Base-by-base conservation (phyloP, 2,113 vertebrate species). In the Dryoscopus gambensis region DNA sequence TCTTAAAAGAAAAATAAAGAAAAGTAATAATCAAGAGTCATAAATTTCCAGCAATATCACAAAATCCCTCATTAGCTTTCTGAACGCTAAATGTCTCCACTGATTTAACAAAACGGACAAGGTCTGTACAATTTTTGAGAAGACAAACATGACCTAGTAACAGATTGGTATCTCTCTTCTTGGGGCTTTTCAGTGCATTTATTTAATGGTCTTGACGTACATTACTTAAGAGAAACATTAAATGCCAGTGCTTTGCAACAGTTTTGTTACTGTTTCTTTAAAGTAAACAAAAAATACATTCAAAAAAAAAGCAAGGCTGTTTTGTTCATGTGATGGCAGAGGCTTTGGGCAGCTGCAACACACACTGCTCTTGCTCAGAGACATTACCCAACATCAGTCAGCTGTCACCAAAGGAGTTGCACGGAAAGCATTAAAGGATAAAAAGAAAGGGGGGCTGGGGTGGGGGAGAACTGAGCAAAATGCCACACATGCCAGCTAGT, bases 231-330 rank as follows among this genome's bases (percentile, higher is more conserved):
- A 97, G 97, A 97, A 98, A 98, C 97, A 97, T 97, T 97, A 98
- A 98, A 98, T 97, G 98, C 98, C 98, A 99, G 98, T 98, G 98
- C 98, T 98, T 98, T 98, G 95, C 97, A 98, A 98, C 96, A 98
- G 98, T 98, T 98, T 98, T 97, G 96, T 96, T 98, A 97, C 98
- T 98, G 97, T 95, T 97, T 97, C 96, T 97, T 97, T 97, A 97
- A 97, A 97, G 96, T 97, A 97, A 97, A 97, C 90, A 86, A 95
- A 93, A 98, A 97, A 98, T 98, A 99, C 98, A 99, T 99, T 99
- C 98, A 99, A 97, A 98, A 99, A 97, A 98, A 94, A 98, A 91
- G 97, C 96, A 96, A 97, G 97, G 97, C 97, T 97, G 95, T 97
- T 98, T 96, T 98, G 97, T 97, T 98, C 97, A 96, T 92, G 98